Conservation (phyloP, 92 coral and sea anemone species). For the Heteractis magnifica region DNA sequence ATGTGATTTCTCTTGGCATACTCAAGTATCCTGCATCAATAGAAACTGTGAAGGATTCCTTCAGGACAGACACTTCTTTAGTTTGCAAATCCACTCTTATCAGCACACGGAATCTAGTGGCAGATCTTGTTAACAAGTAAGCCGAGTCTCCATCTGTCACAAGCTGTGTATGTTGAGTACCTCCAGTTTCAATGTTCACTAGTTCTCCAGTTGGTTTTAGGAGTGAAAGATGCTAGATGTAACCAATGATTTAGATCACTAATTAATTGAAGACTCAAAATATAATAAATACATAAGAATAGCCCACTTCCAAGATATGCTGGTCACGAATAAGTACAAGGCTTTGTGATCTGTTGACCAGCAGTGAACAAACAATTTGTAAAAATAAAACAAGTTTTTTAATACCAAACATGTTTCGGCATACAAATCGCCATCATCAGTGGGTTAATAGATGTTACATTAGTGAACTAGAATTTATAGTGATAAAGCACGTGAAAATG, state of each 20-base stretch:
- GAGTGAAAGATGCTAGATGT: slow-evolving; percentile 58
- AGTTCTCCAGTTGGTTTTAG: slow-evolving; percentile 65
- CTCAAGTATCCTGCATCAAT: slow-evolving; percentile 72
- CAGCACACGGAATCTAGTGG: slow-evolving; percentile 57
- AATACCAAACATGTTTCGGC: too few relatives aligned
- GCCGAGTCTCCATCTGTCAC: slow-evolving; percentile 63
- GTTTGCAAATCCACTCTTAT: slow-evolving; percentile 60
- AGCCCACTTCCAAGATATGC: too few relatives aligned
- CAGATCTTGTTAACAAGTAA: slow-evolving; percentile 70
- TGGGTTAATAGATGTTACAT: too few relatives aligned
- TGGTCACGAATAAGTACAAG: too few relatives aligned
- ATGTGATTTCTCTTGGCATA: slow-evolving; percentile 64
- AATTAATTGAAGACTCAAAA: too few relatives aligned
- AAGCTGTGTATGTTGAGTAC: slow-evolving; percentile 48
- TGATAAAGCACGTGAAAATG: too few relatives aligned
- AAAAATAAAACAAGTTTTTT: too few relatives aligned
- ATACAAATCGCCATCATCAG: too few relatives aligned
- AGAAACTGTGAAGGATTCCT: slow-evolving; percentile 46
- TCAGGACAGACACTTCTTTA: slow-evolving; percentile 52
- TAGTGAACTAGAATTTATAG: too few relatives aligned
- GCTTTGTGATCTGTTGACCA: too few relatives aligned
- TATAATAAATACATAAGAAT: too few relatives aligned
- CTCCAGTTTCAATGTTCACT: slow-evolving; percentile 47
- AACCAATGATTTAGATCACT: background rate
- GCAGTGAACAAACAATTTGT: too few relatives aligned